Base-by-base conservation (phyloP, 2,797 vertebrate genomes). In the Schizothorax lantsangensis region DNA sequence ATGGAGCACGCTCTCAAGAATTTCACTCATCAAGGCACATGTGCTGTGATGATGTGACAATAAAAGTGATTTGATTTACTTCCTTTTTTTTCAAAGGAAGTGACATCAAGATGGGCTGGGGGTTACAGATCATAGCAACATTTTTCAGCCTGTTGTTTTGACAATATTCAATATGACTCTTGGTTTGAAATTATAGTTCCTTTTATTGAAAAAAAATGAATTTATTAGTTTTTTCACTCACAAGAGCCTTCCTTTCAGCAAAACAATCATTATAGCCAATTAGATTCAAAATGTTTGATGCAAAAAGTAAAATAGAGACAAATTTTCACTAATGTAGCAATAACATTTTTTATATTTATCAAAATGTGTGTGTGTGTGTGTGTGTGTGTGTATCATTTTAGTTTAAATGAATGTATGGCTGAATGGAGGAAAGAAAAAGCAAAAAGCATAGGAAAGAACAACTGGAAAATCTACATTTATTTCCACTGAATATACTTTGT, bases 361-460 rank as follows among this genome's bases (percentile, higher is more conserved):
- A 47, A 74, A 21, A 38, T 43, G 40, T 40, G 40, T 40, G 40
- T 43, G 40, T 19, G 12, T 68, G 17, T 23, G 6, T 52, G 49
- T 52, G 17, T 52, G 52, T 10, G 54, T 12, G 11, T 30, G 11
- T 49, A 4, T 59, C 57, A n/a, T 59, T 75, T 38, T 38, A 8
- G 52, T 57, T 57, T 0, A 38, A 77, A 54, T 14, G 11, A 10
- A 57, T 78, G 11, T 23, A 23, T 57, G 19, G 33, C 30, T 59
- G 30, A 49, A 10, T 77, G 11, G 21, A 45, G 69, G 75, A 86
- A 62, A 62, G 84, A 79, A 79, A 33, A 72, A 2, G 47, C 69
- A 45, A 38, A 69, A 75, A 71, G 59, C n/a, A 64, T 12, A 47
- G 23, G 6, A 83, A 10, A 15, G 40, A 74, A 54, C 17, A 54